A percentile compares a stretch with the other conserved stretches of the same genome.
phyloP scores from a whole-genome alignment of 1,140 invertebrate genomes.

The Drosophila funebris region DNA sequence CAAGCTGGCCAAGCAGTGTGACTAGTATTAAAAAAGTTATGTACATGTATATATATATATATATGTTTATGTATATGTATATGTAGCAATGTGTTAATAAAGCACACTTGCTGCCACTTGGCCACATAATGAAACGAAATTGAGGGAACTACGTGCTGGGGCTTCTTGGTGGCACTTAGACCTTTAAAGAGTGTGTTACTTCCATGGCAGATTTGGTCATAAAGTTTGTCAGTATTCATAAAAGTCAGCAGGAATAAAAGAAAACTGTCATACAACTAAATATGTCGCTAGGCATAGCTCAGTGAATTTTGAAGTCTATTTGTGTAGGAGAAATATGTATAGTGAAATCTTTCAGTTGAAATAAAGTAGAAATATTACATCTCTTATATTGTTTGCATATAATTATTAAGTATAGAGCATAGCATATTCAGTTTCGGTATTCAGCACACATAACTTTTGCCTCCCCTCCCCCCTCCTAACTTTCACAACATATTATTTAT shows the following conservation, averaged over 20 bases:
- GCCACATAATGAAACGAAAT: conserved; percentile 80
- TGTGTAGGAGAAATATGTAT: background rate
- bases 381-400: no score
- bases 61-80: conserved; percentile 58
- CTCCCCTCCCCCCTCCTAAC: background rate
- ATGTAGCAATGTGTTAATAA: conserved; percentile 80
- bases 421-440: background rate
- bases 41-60: conserved; percentile 59
- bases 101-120: conserved; percentile 80
- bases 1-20: conserved; percentile 29
- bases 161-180: conserved; percentile 5
- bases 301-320: background rate
- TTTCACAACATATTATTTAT: background rate
- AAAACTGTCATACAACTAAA: background rate
- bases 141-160: conserved; percentile 56
- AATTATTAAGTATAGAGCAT: background rate
- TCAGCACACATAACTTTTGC: background rate
- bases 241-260: background rate
- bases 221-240: conserved; percentile 1
- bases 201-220: conserved; percentile 1
- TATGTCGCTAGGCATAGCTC: background rate
- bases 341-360: no score
- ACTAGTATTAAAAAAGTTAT: conserved; percentile 80
- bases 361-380: no score
- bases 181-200: conserved; percentile 25